Percentiles rank a stretch among this genome's conserved stretches.
Conservation (phyloP, 2,113 vertebrate species). For the Phrynosoma platyrhinos region DNA sequence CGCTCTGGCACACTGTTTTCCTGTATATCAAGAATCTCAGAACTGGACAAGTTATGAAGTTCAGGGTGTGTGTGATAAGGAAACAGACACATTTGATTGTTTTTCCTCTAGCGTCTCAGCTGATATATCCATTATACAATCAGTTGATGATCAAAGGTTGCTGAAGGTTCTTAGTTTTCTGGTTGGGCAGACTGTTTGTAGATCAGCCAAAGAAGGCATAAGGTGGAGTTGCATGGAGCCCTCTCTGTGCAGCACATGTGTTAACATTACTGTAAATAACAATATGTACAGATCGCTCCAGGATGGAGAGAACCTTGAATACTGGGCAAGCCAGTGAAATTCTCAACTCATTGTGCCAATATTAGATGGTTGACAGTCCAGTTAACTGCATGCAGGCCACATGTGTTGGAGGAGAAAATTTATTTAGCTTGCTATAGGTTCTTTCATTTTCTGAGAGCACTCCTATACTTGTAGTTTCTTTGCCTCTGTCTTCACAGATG, state of each 20-base stretch:
- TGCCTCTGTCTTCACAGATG: fast-evolving
- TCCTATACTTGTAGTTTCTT: fast-evolving
- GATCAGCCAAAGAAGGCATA: not conserved
- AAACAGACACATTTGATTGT: not conserved
- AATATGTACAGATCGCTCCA: not conserved
- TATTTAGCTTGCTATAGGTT: not conserved
- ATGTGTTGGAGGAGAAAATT: not conserved
- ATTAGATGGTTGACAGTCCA: not conserved
- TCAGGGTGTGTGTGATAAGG: not conserved
- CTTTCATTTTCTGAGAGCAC: not conserved
- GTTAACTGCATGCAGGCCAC: not conserved
- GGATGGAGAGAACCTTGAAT: not conserved
- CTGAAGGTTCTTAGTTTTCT: not conserved
- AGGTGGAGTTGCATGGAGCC: not conserved
- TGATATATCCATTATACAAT: not conserved
- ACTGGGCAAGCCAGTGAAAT: not conserved
- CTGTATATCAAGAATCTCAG: not conserved
- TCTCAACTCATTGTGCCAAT: not conserved
- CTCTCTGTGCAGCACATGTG: no score
- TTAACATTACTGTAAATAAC: not conserved
- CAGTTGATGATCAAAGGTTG: not conserved
- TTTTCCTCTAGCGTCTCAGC: not conserved
- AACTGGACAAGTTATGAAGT: not conserved
- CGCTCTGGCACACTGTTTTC: not conserved
- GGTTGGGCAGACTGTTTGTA: not conserved